Percentiles rank a stretch among this genome's conserved stretches.
Conservation (phyloP, 2,797 vertebrate species). For the Gymnopithys bicolor region DNA sequence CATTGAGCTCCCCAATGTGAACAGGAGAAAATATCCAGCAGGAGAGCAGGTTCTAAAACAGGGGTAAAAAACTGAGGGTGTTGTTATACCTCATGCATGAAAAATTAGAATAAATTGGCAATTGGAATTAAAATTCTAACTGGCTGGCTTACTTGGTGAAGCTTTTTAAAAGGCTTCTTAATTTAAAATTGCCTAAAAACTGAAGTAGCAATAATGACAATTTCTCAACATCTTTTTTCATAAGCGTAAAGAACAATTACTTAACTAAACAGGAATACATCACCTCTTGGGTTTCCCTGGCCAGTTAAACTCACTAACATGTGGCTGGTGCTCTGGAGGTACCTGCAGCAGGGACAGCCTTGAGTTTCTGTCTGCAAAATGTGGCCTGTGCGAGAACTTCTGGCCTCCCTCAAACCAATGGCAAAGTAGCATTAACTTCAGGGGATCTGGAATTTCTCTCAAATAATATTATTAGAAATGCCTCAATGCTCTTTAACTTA, state of each 20-base stretch:
- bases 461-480: constrained; percentile 26
- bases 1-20: not conserved
- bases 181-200: not conserved
- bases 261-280: not conserved
- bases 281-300: not conserved
- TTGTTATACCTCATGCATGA: not conserved
- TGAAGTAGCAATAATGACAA: not conserved
- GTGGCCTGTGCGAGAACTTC: not conserved
- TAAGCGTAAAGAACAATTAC: not conserved
- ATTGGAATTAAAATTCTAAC: not conserved
- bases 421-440: not conserved
- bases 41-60: not conserved
- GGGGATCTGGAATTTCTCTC: constrained; percentile 35
- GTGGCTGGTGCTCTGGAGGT: not conserved
- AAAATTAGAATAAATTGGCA: not conserved
- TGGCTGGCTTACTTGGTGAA: not conserved
- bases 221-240: not conserved
- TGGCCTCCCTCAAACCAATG: not conserved
- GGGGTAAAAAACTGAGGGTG: accelerated
- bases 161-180: not conserved
- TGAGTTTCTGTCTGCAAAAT: not conserved
- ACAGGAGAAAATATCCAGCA: no score
- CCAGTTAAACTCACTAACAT: not conserved
- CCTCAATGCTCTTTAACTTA: constrained; percentile 1
- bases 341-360: not conserved